phyloP scores from a whole-genome alignment of 2,113 vertebrate species.

The Chiloscyllium plagiosum region DNA sequence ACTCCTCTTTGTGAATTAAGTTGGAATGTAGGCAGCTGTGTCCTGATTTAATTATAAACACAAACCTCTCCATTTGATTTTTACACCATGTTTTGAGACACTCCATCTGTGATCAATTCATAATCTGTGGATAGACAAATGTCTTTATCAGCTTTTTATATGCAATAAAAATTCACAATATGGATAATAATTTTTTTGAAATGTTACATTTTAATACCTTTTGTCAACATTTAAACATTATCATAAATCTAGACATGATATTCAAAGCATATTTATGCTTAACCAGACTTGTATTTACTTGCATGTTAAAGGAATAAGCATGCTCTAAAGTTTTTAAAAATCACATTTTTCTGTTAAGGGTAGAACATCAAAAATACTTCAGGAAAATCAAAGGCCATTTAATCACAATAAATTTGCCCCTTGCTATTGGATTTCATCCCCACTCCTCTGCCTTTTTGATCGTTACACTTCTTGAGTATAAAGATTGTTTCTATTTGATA shows the following conservation, averaged over 20 bases:
- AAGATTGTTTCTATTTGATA: neutral
- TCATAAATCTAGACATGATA: neutral
- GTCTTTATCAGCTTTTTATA: neutral
- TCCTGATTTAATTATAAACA: neutral
- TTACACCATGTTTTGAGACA: slow-evolving; percentile 1
- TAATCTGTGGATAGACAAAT: neutral
- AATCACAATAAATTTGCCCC: neutral
- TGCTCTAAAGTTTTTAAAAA: neutral
- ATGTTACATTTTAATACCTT: neutral
- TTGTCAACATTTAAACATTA: neutral
- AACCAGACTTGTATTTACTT: neutral
- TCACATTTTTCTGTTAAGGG: neutral
- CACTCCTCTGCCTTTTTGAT: neutral
- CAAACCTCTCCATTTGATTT: neutral
- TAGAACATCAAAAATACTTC: neutral
- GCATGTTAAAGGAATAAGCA: neutral
- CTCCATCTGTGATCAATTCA: neutral
- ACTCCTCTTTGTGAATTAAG: neutral
- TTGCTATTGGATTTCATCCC: neutral
- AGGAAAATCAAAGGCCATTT: neutral
- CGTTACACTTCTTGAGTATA: neutral
- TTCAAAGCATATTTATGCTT: neutral
- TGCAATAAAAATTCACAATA: neutral
- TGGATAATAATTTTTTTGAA: neutral
- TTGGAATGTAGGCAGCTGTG: slow-evolving; percentile 24